phyloP scores from a whole-genome alignment of 2,797 vertebrate species.

The Hyperoplus immaculatus region DNA sequence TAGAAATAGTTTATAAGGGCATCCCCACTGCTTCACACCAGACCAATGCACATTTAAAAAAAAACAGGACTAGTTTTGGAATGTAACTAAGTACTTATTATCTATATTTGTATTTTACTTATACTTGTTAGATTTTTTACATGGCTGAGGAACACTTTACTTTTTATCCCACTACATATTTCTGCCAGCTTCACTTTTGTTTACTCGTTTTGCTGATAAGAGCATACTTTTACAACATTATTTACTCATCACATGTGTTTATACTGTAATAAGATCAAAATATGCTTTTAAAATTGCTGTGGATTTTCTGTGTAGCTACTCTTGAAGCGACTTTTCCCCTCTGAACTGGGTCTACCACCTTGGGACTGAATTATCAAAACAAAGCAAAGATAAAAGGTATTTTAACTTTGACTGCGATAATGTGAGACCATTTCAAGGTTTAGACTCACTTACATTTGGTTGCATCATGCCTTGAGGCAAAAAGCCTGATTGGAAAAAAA shows the following conservation, averaged over 20 bases:
- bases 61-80: background rate
- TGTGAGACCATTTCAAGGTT: slow-evolving; percentile 42
- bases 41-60: background rate
- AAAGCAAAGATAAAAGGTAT: slow-evolving; percentile 19
- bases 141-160: background rate
- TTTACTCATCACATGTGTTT: background rate
- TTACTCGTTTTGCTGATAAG: background rate
- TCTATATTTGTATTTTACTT: no score
- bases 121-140: background rate
- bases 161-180: background rate
- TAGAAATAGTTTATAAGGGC: background rate
- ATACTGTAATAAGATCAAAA: background rate
- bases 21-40: background rate
- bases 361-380: slow-evolving; percentile 10
- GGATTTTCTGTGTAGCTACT: background rate
- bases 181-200: background rate
- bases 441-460: slow-evolving; percentile 40
- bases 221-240: background rate
- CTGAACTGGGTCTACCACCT: background rate
- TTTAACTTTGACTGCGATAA: slow-evolving; percentile 24
- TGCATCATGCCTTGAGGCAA: slow-evolving; percentile 50
- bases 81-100: background rate
- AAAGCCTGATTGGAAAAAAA: slow-evolving; percentile 5
- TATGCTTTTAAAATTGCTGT: background rate
- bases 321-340: background rate